Evolutionary conservation across 2,113 vertebrate species (phyloP), one percentile per base, ranked within the genome.

Genomic region (Bucco capensis): DNA sequence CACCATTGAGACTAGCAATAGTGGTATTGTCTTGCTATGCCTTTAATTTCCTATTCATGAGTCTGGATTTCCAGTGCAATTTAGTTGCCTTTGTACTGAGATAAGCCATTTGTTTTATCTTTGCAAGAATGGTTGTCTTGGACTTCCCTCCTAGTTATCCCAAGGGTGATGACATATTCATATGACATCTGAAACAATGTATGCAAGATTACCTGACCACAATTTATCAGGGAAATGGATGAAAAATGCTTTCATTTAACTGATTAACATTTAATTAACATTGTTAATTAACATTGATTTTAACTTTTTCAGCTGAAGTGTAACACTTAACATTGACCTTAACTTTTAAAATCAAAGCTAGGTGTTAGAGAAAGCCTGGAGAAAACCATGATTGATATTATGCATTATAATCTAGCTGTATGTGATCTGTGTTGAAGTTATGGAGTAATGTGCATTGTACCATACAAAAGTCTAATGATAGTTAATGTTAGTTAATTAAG

Each of bases 401-500:
- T 89, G 92, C 93, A 94, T 97, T 97, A 97, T 96, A 96, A 97
- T 96, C 94, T 92, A 84, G 84, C 92, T 96, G 87, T 89, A 92
- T 96, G 95, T 86, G 95, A 97, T 97, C 93, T 91, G 95, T 93
- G 88, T 85, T 91, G 96, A 96, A 96, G 96, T 96, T 97, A 97
- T 85, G 87, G 96, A 97, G 96, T 97, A 97, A 97, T 97, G 97
- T 97, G 97, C 97, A 96, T 96, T 95, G 95, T 97, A 97, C 97
- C 97, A 96, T 98, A 97, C 94, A 97, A 97, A 97, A 97, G 88
- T 96, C 97, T 98, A 98, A 98, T 98, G 97, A 97, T 95, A 94
- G 97, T 96, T 98, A 98, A 98, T 97, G 97, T 97, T 97, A 94
- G 91, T 96, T 98, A 98, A 98, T 98, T 97, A 97, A 97, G 97